A percentile compares a stretch with the other conserved stretches of the same genome.
Conservation (phyloP, 2,888 invertebrate genomes). For the Chalcosyrphus nemorum region DNA sequence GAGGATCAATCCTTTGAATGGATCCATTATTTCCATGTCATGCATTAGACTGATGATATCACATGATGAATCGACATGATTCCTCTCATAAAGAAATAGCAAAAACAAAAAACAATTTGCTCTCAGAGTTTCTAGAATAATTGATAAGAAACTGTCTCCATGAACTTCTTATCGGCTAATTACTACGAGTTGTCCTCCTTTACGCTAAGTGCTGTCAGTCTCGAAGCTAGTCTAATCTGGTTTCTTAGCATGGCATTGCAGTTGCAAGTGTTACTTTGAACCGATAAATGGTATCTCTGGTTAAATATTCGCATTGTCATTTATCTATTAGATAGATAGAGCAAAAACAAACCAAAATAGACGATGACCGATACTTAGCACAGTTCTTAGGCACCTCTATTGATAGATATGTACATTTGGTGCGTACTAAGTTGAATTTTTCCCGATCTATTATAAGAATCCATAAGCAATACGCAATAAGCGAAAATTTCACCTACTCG, state of each 20-base stretch:
- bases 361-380: background rate
- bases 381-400: background rate
- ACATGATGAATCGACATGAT: background rate
- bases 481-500: background rate
- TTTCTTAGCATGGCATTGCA: background rate
- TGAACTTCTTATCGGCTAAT: background rate
- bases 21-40: background rate
- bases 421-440: background rate
- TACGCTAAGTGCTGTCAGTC: background rate
- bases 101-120: no score
- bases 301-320: background rate
- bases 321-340: background rate
- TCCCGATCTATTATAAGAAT: background rate
- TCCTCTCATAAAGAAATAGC: no score
- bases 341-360: background rate
- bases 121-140: background rate
- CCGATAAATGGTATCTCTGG: background rate
- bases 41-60: background rate
- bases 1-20: no score
- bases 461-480: background rate
- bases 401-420: background rate
- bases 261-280: background rate
- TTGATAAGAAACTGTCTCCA: background rate
- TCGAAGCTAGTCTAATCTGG: no score
- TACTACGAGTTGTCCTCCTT: background rate